Evolutionary conservation across 2,888 invertebrate species (phyloP).

Genomic region (Erannis defoliaria): DNA sequence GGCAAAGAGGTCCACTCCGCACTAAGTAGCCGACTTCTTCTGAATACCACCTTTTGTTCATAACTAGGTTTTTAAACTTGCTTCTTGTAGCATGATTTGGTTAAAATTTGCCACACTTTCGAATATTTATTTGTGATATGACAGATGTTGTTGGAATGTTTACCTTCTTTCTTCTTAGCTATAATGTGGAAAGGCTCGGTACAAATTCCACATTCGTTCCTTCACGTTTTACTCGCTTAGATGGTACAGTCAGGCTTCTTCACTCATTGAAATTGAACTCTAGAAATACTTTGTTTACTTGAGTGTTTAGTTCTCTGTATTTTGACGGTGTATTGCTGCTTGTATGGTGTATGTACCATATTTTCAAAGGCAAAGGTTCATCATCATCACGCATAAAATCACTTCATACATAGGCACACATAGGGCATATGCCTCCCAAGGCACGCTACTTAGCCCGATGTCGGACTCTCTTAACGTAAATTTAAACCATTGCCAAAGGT

Average conservation of each 20-base stretch:
- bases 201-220: neutral
- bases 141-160: slow-evolving; percentile 34
- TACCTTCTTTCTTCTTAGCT: slow-evolving; percentile 7
- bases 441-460: too few relatives aligned
- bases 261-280: neutral
- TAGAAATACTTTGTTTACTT: too few relatives aligned
- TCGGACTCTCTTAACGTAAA: too few relatives aligned
- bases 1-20: slow-evolving; percentile 49
- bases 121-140: slow-evolving; percentile 27
- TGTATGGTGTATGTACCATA: too few relatives aligned
- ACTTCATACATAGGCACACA: too few relatives aligned
- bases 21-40: slow-evolving; percentile 42
- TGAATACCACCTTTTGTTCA: slow-evolving; percentile 54
- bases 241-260: neutral
- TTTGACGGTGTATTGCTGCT: too few relatives aligned
- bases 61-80: slow-evolving; percentile 57
- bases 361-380: too few relatives aligned
- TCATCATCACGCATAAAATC: too few relatives aligned
- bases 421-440: too few relatives aligned
- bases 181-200: neutral
- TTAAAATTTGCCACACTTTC: slow-evolving; percentile 45
- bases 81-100: slow-evolving; percentile 39
- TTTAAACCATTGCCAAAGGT: too few relatives aligned
- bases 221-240: neutral
- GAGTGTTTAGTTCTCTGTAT: too few relatives aligned